Evolutionary conservation across 2,888 invertebrate genomes (phyloP).

Genomic region (Cryptosula pallasiana): DNA sequence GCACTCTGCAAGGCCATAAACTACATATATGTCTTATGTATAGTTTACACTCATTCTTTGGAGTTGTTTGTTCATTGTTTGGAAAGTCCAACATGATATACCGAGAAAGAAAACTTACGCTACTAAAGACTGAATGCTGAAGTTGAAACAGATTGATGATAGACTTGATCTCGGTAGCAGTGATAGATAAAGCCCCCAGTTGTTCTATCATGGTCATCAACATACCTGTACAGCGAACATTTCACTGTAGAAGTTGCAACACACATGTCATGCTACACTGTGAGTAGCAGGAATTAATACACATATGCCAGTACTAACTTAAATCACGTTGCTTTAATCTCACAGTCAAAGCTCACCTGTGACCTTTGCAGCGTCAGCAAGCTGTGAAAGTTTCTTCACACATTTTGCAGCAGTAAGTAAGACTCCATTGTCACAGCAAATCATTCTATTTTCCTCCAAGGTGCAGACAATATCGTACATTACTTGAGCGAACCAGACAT

Average conservation of each 20-base stretch:
- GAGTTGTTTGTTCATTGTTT: too few relatives aligned
- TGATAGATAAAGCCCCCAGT: conserved; percentile 7
- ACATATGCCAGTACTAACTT: too few relatives aligned
- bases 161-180: background rate
- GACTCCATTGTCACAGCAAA: conserved; percentile 58
- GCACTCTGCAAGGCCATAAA: background rate
- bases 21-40: too few relatives aligned
- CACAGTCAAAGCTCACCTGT: too few relatives aligned
- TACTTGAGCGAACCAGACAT: background rate
- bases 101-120: too few relatives aligned
- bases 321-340: too few relatives aligned
- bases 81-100: too few relatives aligned
- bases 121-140: background rate
- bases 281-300: too few relatives aligned
- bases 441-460: conserved; percentile 54
- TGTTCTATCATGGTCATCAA: background rate
- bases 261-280: too few relatives aligned
- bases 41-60: too few relatives aligned
- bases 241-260: too few relatives aligned
- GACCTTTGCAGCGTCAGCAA: background rate
- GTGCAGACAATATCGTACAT: background rate
- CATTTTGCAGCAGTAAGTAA: conserved; percentile 55
- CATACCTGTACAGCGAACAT: background rate
- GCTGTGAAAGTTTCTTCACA: background rate
- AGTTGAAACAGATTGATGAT: background rate